Conservation (phyloP, 2,888 invertebrate species). For the Epinotia nisella region DNA sequence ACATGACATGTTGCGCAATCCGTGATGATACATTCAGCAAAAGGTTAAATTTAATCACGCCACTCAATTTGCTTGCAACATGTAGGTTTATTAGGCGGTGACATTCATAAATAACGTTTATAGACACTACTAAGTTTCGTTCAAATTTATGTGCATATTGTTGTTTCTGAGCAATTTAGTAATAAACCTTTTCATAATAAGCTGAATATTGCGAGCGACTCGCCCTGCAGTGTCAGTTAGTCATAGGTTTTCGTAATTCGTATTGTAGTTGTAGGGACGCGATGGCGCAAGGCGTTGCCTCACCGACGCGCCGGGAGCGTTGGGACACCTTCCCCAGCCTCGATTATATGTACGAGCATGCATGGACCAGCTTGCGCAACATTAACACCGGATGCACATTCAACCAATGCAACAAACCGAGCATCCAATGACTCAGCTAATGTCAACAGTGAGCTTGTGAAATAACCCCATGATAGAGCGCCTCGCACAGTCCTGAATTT, state of each 20-base stretch:
- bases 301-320: slow-evolving; percentile 76
- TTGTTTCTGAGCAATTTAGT: slow-evolving; percentile 10
- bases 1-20: slow-evolving; percentile 76
- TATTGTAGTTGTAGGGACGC: slow-evolving; percentile 82
- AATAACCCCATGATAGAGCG: slow-evolving; percentile 45
- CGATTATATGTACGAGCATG: slow-evolving; percentile 69
- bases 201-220: slow-evolving; percentile 50
- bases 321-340: slow-evolving; percentile 83
- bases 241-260: slow-evolving; percentile 83
- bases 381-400: slow-evolving; percentile 66
- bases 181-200: slow-evolving; percentile 34
- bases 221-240: slow-evolving; percentile 69
- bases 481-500: slow-evolving; percentile 65
- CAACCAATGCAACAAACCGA: slow-evolving; percentile 48
- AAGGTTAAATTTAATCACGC: slow-evolving; percentile 62
- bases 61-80: slow-evolving; percentile 21
- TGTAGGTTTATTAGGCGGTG: slow-evolving; percentile 14
- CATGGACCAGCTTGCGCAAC: slow-evolving; percentile 70
- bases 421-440: slow-evolving; percentile 47
- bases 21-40: slow-evolving; percentile 66
- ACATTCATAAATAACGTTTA: slow-evolving; percentile 5
- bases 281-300: slow-evolving; percentile 80
- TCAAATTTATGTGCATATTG: slow-evolving; percentile 7
- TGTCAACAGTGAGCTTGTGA: slow-evolving; percentile 47
- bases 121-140: slow-evolving; percentile 4